Percentiles rank a stretch among this genome's conserved stretches.
Evolutionary conservation across 1,140 invertebrate genomes (phyloP).

Genomic region (Eufriesea mexicana): DNA sequence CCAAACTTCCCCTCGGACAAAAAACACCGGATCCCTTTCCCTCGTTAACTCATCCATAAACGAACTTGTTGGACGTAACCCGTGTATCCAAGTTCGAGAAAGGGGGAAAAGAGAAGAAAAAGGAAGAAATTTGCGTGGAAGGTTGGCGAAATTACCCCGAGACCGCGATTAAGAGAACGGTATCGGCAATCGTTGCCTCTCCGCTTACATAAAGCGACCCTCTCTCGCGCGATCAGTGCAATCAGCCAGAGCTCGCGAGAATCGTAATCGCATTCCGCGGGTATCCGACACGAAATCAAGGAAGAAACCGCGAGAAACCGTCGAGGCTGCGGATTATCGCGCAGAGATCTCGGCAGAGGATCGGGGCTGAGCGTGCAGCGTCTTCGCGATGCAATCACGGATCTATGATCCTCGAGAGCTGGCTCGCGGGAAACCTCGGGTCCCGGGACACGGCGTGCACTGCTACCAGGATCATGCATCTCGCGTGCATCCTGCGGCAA

Average conservation of each 20-base stretch:
- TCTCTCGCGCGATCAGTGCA: background rate
- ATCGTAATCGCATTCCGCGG: slow-evolving; percentile 34
- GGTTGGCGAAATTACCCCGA: too few relatives aligned
- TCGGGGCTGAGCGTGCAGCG: slow-evolving; percentile 11
- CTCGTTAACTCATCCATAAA: too few relatives aligned
- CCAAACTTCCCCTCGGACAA: background rate
- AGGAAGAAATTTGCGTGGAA: too few relatives aligned
- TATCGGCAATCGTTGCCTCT: background rate
- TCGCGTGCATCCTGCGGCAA: slow-evolving; percentile 27
- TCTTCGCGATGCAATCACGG: slow-evolving; percentile 58
- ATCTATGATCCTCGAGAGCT: slow-evolving; percentile 54
- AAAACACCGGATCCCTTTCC: background rate
- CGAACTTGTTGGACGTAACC: too few relatives aligned
- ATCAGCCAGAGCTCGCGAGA: background rate
- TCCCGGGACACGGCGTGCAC: slow-evolving; percentile 29
- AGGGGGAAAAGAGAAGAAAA: too few relatives aligned
- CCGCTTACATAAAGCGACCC: background rate
- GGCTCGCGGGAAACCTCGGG: slow-evolving; percentile 50
- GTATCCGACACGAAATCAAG: slow-evolving; percentile 9
- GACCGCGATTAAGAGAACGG: slow-evolving; percentile 1
- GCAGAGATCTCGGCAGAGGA: slow-evolving; percentile 50
- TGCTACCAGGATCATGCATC: slow-evolving; percentile 40
- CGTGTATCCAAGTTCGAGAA: too few relatives aligned
- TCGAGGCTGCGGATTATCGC: slow-evolving; percentile 20
- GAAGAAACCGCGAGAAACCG: slow-evolving; percentile 21